Evolutionary conservation across 2,113 vertebrate genomes (phyloP), one percentile per base, ranked within the genome.

Genomic region (Megaceryle torquata): DNA sequence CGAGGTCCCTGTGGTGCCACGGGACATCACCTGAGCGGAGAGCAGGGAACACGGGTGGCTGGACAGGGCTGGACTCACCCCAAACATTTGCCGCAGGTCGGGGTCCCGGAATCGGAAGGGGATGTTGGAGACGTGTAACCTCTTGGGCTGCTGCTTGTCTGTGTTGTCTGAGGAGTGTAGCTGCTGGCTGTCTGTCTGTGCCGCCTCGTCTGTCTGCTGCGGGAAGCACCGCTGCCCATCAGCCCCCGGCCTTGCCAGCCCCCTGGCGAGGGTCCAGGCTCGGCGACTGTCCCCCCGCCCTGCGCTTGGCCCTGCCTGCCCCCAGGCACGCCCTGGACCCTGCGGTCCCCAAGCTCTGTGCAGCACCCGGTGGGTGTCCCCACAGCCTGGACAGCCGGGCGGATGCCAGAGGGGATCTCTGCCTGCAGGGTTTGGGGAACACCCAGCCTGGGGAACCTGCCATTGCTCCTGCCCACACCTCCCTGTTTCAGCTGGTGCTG

Each of bases 21-120:
- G 0, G 56, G 43, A 41, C 43, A 80, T 75, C 18, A 4, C 31
- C 35, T 0, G 18, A 67, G 70, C 8, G 0, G 50, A 29, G 37
- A 44, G 48, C 43, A 60, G 65, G 7, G 63, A 22, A 7, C 1
- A 1, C 0, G 2, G 43, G 15, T 14, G 35, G 50, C 11, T 70
- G 75, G 25, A 67, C 1, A 14, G 56, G 46, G 67, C 20, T 1
- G 6, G 54, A 98, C 99, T 99, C 97, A 99, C 99, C 98, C 99
- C 99, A 39, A 99, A 99, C 99, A 99, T 99, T 98, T 99, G 99
- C 98, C 99, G 98, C 86, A 99, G 98, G 97, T 99, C 99, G 0
- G 99, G 99, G 98, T 99, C 99, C 94, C 99, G 98, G 98, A 99
- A 99, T 95, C 99, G 99, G 98, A 99, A 99, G 97, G 99, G 99